phyloP scores from a whole-genome alignment of 2,888 invertebrate species.

The Heteromurus nitidus region DNA sequence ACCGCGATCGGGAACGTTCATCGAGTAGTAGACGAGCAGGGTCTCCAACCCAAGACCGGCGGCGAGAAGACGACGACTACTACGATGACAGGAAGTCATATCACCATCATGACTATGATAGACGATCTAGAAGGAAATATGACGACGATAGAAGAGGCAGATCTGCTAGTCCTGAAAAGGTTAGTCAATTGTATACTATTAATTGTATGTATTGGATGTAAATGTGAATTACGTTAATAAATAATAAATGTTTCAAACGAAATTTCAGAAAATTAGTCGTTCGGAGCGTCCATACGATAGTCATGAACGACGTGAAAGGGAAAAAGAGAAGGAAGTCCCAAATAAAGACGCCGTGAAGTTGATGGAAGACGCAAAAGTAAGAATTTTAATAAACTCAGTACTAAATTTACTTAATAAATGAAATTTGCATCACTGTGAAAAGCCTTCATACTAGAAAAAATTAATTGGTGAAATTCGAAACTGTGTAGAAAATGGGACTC shows the following conservation, averaged over 20 bases:
- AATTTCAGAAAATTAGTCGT: conserved; percentile 50
- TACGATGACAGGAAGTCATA: conserved; percentile 49
- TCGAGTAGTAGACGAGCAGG: conserved; percentile 8
- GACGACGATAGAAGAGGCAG: conserved; percentile 37
- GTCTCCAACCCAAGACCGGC: conserved; percentile 19
- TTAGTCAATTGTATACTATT: neutral
- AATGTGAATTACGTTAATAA: no score
- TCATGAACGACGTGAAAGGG: conserved; percentile 32
- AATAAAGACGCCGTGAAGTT: conserved; percentile 59
- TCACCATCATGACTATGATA: conserved; percentile 44
- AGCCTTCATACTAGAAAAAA: no score
- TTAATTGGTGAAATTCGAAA: no score
- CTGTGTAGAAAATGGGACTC: conserved; percentile 66
- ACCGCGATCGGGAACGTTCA: conserved; percentile 33
- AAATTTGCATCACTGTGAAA: no score
- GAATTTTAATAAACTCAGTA: neutral
- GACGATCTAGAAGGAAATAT: conserved; percentile 42
- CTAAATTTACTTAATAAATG: neutral
- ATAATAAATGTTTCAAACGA: no score
- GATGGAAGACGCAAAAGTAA: conserved; percentile 69
- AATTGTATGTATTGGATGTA: no score
- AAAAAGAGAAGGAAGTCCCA: conserved; percentile 37
- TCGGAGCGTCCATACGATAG: conserved; percentile 24
- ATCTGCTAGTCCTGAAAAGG: conserved; percentile 49
- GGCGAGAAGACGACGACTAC: conserved; percentile 49